phyloP scores from a whole-genome alignment of 2,113 vertebrate species.

The Nyctibius bracteatus region DNA sequence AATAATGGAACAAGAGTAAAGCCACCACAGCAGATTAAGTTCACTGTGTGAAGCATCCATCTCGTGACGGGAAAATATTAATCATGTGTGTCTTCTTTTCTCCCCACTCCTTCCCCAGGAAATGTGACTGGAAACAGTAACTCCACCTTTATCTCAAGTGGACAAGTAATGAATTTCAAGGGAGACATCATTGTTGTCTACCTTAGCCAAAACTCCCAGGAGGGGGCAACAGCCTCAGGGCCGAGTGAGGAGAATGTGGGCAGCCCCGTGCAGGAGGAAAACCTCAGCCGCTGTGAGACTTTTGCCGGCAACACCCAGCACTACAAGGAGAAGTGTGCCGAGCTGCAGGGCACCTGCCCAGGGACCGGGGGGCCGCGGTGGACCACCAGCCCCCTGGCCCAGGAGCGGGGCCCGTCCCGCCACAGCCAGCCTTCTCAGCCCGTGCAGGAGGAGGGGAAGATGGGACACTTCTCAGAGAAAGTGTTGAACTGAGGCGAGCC shows the following conservation, averaged over 20 bases:
- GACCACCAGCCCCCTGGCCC: constrained; percentile 46
- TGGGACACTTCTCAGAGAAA: constrained; percentile 16
- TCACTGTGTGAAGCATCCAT: background rate
- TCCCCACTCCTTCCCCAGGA: constrained; percentile 69
- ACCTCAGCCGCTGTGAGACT: constrained; percentile 73
- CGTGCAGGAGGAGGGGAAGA: constrained; percentile 74
- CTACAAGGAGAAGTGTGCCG: constrained; percentile 58
- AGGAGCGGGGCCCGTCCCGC: constrained; percentile 44
- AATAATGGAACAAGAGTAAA: constrained; percentile 6
- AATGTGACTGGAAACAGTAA: constrained; percentile 94
- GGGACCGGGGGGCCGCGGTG: background rate
- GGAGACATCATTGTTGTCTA: constrained; percentile 94
- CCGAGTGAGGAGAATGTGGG: constrained; percentile 73
- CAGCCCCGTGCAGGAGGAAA: constrained; percentile 90
- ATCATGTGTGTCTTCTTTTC: constrained; percentile 12
- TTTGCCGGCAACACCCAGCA: constrained; percentile 73
- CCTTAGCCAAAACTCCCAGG: constrained; percentile 87
- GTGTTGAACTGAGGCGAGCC: constrained; percentile 6
- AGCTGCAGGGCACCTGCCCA: constrained; percentile 26
- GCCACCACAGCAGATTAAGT: background rate
- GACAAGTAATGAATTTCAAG: constrained; percentile 98
- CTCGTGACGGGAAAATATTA: constrained; percentile 24
- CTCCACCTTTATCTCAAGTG: constrained; percentile 97
- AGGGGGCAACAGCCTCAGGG: constrained; percentile 50
- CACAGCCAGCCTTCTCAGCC: constrained; percentile 17